A percentile compares a stretch with the other conserved stretches of the same genome.
These are phyloP conservation scores for Heliconius melpomene DNA, from an alignment of 1,140 invertebrate species.

Conservation along the genomic window DNA sequence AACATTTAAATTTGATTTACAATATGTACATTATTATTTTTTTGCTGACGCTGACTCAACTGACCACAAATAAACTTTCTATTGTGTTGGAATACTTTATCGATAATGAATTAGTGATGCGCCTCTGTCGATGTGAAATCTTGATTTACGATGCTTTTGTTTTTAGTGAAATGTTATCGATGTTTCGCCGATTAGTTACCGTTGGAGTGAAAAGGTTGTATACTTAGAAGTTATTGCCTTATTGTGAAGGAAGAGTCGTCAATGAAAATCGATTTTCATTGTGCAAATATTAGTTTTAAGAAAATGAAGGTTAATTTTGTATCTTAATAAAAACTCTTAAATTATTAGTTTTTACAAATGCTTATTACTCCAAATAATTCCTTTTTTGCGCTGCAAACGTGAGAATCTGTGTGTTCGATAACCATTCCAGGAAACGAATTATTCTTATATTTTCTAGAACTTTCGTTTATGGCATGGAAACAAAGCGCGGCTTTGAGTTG, in stretches of 20 bases:
- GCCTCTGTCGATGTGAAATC: conserved; percentile 39
- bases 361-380: no score
- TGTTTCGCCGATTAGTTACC: conserved; percentile 11
- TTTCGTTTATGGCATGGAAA: no score
- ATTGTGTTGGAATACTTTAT: conserved; percentile 70
- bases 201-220: background rate
- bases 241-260: background rate
- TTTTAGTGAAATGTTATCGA: conserved; percentile 36
- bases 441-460: no score
- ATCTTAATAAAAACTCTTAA: no score
- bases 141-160: conserved; percentile 44
- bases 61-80: conserved; percentile 72
- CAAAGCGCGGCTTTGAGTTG: no score
- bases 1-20: conserved; percentile 26
- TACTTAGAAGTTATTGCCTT: background rate
- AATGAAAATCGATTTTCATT: background rate
- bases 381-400: no score
- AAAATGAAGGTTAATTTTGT: no score
- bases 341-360: no score
- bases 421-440: no score
- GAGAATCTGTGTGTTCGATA: no score
- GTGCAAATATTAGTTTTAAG: no score
- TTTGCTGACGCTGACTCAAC: conserved; percentile 53
- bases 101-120: conserved; percentile 52
- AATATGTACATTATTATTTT: conserved; percentile 34